phyloP scores from a whole-genome alignment of 2,797 vertebrate species.

The Arrhamphus sclerolepis region DNA sequence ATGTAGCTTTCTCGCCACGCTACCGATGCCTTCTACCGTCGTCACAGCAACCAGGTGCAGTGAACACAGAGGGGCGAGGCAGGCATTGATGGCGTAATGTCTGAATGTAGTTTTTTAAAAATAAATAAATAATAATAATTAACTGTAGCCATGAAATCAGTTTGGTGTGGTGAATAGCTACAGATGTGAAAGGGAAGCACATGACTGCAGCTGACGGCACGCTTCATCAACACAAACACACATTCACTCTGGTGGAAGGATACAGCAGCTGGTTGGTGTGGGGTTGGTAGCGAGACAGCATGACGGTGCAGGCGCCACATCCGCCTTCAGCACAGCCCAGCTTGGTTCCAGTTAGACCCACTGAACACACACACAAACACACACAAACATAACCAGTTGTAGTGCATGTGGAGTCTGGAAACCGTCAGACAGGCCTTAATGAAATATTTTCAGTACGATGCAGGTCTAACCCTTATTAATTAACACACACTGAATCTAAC shows the following conservation, averaged over 20 bases:
- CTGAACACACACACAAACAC: slow-evolving; percentile 66
- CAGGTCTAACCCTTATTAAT: no score
- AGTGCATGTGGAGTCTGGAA: no score
- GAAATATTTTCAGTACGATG: no score
- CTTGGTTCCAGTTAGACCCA: slow-evolving; percentile 92
- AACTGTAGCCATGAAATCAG: slow-evolving; percentile 4
- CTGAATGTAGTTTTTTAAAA: slow-evolving; percentile 68
- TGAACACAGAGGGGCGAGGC: slow-evolving; percentile 90
- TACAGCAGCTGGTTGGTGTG: slow-evolving; percentile 86
- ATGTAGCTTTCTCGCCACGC: slow-evolving; percentile 75
- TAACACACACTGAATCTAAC: no score
- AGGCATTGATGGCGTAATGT: slow-evolving; percentile 89
- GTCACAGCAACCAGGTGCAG: slow-evolving; percentile 88
- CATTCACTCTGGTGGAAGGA: slow-evolving; percentile 68
- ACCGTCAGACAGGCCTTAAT: no score
- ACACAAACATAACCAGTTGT: slow-evolving; percentile 14
- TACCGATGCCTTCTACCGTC: slow-evolving; percentile 74
- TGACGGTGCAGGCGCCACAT: slow-evolving; percentile 96
- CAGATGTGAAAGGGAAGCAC: slow-evolving; percentile 25
- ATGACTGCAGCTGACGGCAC: slow-evolving; percentile 14
- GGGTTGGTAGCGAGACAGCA: slow-evolving; percentile 88
- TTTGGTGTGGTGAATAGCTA: background rate
- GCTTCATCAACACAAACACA: background rate
- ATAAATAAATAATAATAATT: no score
- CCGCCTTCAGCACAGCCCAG: slow-evolving; percentile 96